phyloP scores from a whole-genome alignment of 2,113 vertebrate species.

The Prochilodus magdalenae region DNA sequence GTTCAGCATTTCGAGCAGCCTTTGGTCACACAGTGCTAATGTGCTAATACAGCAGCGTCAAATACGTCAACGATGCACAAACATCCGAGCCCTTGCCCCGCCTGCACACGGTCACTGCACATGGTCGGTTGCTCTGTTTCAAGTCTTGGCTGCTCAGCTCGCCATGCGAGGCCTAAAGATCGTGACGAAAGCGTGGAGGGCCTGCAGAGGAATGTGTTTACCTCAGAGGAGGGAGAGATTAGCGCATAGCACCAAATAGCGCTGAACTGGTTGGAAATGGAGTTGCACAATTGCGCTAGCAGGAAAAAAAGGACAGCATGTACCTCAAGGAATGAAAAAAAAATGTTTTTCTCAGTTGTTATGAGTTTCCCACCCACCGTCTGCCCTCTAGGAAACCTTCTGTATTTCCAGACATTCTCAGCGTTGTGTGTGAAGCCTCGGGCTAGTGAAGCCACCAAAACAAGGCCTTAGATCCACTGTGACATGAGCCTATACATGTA shows the following conservation, averaged over 20 bases:
- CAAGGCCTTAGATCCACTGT: not conserved
- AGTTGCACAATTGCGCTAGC: conserved; percentile 4
- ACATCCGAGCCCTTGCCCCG: too few relatives aligned
- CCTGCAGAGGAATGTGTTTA: conserved; percentile 20
- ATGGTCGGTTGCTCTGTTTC: not conserved
- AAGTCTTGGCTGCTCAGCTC: not conserved
- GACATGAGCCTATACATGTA: too few relatives aligned
- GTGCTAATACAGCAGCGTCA: conserved; percentile 19
- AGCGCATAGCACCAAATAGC: not conserved
- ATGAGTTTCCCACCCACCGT: not conserved
- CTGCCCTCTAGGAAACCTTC: not conserved
- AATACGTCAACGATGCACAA: conserved; percentile 45
- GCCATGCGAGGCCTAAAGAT: not conserved
- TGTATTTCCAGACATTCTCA: not conserved
- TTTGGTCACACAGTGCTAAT: too few relatives aligned
- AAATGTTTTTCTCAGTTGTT: not conserved
- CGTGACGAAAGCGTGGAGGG: not conserved
- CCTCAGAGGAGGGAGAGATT: conserved; percentile 18
- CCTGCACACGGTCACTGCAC: not conserved
- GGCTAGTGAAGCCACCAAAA: not conserved
- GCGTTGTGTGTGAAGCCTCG: not conserved
- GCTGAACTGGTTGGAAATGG: conserved; percentile 19
- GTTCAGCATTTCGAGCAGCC: not conserved
- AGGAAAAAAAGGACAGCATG: not conserved
- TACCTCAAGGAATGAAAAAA: not conserved